A percentile compares a stretch with the other conserved stretches of the same genome.
Evolutionary conservation across 2,113 vertebrate genomes (phyloP).

Genomic region (Sapayoa aenigma): DNA sequence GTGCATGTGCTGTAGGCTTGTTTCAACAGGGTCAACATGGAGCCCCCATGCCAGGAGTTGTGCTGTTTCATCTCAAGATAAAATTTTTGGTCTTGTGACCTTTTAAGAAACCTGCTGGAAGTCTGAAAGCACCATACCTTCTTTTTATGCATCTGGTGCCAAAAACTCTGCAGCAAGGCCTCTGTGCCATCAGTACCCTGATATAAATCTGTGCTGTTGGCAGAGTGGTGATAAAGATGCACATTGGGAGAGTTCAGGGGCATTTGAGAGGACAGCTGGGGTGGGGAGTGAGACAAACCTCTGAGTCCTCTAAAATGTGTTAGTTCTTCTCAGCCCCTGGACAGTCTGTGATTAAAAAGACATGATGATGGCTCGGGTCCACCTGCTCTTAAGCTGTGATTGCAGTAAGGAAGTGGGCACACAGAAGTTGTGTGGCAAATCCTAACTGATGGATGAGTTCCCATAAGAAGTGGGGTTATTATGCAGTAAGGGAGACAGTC

Average conservation of each 20-base stretch:
- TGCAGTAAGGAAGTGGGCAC: not conserved
- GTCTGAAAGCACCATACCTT: not conserved
- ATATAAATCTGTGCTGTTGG: not conserved
- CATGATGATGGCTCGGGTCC: accelerated
- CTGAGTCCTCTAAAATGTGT: not conserved
- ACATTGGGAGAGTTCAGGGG: not conserved
- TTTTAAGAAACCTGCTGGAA: not conserved
- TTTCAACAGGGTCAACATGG: accelerated
- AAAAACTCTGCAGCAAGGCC: not conserved
- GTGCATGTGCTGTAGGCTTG: accelerated
- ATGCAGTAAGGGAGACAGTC: not conserved
- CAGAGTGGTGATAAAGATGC: not conserved
- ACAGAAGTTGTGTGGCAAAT: not conserved
- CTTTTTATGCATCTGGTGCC: not conserved
- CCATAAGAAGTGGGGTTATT: not conserved
- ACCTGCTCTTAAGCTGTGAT: not conserved
- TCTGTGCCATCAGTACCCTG: not conserved
- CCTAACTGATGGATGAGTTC: not conserved
- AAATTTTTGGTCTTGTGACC: not conserved
- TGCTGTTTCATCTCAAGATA: not conserved
- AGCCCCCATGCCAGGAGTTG: not conserved
- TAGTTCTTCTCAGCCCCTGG: not conserved
- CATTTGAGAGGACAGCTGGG: not conserved
- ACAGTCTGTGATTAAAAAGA: not conserved
- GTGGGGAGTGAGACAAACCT: not conserved